Evolutionary conservation across 2,888 invertebrate species (phyloP).

Genomic region (Allolobophora icterica): DNA sequence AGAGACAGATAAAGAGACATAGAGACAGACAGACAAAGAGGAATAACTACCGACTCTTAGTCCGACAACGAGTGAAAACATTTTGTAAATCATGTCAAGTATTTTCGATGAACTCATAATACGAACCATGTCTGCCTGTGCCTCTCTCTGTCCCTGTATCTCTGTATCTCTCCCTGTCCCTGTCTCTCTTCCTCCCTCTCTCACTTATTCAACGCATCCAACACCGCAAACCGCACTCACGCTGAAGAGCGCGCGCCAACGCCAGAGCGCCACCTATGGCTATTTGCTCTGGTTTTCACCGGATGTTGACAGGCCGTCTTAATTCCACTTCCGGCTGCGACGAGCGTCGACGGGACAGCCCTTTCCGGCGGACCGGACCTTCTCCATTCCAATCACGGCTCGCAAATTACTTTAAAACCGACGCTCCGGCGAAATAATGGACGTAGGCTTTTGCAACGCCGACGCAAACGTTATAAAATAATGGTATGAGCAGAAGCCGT

Average conservation of each 20-base stretch:
- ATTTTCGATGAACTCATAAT: neutral
- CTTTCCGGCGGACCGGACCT: neutral
- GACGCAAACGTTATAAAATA: constrained; percentile 25
- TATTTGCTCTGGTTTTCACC: constrained; percentile 12
- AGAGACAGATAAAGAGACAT: no score
- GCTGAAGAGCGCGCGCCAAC: neutral
- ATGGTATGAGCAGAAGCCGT: neutral
- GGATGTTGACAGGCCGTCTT: constrained; percentile 22
- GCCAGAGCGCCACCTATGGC: constrained; percentile 7
- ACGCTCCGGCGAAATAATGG: neutral
- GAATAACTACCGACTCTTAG: neutral
- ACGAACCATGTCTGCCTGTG: neutral
- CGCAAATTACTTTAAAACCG: constrained; percentile 22
- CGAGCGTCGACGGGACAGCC: no score
- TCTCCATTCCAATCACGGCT: constrained; percentile 11
- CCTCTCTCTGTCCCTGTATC: neutral
- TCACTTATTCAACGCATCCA: neutral
- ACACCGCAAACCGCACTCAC: neutral
- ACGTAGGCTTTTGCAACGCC: neutral
- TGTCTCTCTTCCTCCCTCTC: neutral
- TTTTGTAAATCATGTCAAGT: neutral
- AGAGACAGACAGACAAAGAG: no score
- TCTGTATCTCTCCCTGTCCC: neutral
- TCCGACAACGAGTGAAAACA: neutral
- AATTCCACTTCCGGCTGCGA: neutral